Evolutionary conservation across 2,888 invertebrate genomes (phyloP), one percentile per base, ranked within the genome.

Genomic region (Criorhina ranunculi): DNA sequence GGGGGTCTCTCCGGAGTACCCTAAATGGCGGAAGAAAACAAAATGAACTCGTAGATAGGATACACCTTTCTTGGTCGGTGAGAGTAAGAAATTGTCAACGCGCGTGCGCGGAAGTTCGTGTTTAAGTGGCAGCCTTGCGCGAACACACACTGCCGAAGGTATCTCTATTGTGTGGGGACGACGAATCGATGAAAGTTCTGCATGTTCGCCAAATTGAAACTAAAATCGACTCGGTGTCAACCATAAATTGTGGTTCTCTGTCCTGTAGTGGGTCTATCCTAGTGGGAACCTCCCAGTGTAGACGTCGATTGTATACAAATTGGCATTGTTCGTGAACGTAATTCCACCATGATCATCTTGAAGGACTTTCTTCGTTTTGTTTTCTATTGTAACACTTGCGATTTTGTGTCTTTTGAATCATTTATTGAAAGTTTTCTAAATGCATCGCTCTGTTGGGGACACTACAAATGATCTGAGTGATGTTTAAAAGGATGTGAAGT

Each of bases 221-320:
- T 62, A 60, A 73, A 78, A 73, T 83, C 73, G 67, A 62, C 57
- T 75, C 67, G 9, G 31, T 78, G 78, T 83, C 78, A 73, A 24
- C 73, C 51, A 83, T 83, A 73, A 83, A 78, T 78, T 72, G 66
- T 44, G 59, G 51, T 53, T 35, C 37, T 29, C 57, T n/a, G n/a
- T 59, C 67, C 67, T n/a, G n/a, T 62, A 51, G 69, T 42, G 55
- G 44, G 31, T n/a, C 59, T 31, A 12, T 17, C 9, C 35, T 19
- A 11, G 44, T 35, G 33, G 35, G 4, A 44, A 1, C 24, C 57
- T 59, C 33, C 64, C 15, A 15, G 77, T 60, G 77, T 77, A 82
- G 82, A 77, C 82, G 66, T 82, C 78, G 78, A 78, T 83, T 78
- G 78, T 78, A 40, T 62, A 73, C 83, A 73, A 78, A 83, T 78